Evolutionary conservation across 2,113 vertebrate species (phyloP).

Genomic region (Bothrops jararaca): DNA sequence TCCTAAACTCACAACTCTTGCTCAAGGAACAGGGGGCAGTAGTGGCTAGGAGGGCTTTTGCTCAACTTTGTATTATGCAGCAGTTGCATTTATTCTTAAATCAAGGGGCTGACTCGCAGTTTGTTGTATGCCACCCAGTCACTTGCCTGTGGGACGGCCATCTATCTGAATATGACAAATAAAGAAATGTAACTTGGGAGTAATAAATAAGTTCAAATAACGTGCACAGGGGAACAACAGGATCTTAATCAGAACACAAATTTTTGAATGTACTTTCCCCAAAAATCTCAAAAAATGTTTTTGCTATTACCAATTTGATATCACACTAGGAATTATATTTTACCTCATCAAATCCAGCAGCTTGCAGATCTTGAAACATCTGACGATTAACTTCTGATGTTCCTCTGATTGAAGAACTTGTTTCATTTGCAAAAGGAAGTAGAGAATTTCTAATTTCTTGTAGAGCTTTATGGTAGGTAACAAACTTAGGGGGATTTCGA

Average conservation of each 20-base stretch:
- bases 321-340: conserved; percentile 33
- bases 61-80: not conserved
- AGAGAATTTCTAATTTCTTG: conserved; percentile 94
- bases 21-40: not conserved
- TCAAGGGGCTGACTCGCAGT: not conserved
- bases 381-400: conserved; percentile 82
- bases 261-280: not conserved
- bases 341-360: conserved; percentile 93
- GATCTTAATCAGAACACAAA: not conserved
- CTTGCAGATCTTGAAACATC: conserved; percentile 82
- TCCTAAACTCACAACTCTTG: not conserved
- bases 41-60: not conserved
- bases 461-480: conserved; percentile 87
- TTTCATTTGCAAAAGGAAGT: conserved; percentile 87
- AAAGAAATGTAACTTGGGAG: not conserved
- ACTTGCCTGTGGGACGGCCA: not conserved
- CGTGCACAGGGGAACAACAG: not conserved
- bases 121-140: not conserved
- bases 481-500: conserved; percentile 83
- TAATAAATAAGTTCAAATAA: not conserved
- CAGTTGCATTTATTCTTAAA: not conserved
- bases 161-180: not conserved
- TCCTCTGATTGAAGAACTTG: conserved; percentile 69
- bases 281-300: not conserved
- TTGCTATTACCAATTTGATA: not conserved